phyloP scores from a whole-genome alignment of 2,888 invertebrate genomes.

The Drepanosiphum platanoidis region DNA sequence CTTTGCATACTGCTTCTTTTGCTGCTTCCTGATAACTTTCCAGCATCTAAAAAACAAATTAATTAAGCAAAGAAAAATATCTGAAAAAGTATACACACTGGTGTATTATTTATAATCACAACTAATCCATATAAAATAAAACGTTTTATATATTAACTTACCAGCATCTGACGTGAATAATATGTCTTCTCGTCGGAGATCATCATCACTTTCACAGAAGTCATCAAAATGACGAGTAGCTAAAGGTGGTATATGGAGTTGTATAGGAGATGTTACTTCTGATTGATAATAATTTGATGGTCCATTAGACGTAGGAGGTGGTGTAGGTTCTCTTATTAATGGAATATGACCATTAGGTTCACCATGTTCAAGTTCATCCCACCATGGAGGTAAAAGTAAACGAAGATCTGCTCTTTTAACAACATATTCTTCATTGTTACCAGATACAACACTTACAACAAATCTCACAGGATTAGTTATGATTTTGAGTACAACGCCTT shows the following conservation, averaged over 20 bases:
- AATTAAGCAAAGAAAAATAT: slow-evolving; percentile 17
- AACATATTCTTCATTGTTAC: slow-evolving; percentile 71
- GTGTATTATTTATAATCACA: neutral
- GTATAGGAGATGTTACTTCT: slow-evolving; percentile 72
- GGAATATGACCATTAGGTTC: slow-evolving; percentile 65
- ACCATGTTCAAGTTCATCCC: slow-evolving; percentile 81
- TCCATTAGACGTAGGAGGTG: slow-evolving; percentile 57
- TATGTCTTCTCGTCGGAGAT: slow-evolving; percentile 85
- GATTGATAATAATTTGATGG: slow-evolving; percentile 66
- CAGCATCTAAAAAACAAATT: slow-evolving; percentile 74
- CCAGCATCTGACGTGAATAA: slow-evolving; percentile 82
- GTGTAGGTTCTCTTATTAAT: slow-evolving; percentile 62
- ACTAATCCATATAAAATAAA: neutral
- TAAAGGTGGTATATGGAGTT: slow-evolving; percentile 70
- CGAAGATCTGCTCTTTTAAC: slow-evolving; percentile 91
- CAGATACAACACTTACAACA: slow-evolving; percentile 73
- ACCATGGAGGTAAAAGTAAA: slow-evolving; percentile 93
- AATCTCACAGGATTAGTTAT: slow-evolving; percentile 76
- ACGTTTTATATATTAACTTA: slow-evolving; percentile 66
- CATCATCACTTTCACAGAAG: slow-evolving; percentile 89
- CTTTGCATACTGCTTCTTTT: slow-evolving; percentile 92
- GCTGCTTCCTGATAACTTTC: slow-evolving; percentile 81
- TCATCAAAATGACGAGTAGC: slow-evolving; percentile 74
- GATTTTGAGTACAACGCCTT: slow-evolving; percentile 82
- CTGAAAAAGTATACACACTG: neutral